Base-by-base conservation (phyloP, 2,113 vertebrate genomes). In the Pachycephala philippinensis region DNA sequence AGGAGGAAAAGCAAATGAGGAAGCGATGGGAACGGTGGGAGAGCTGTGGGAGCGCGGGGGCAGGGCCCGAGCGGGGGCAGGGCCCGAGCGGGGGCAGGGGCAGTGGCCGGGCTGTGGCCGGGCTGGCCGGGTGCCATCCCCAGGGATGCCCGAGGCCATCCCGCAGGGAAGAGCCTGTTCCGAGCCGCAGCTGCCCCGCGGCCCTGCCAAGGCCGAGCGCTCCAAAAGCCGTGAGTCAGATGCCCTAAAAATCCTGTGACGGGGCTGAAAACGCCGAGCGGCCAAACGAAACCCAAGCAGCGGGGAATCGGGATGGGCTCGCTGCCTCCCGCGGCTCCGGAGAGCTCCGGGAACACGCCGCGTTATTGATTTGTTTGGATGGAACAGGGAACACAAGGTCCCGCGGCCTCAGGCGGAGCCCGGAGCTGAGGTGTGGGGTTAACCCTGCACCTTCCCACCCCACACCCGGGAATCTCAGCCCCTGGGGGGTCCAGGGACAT, bases 401-500 rank as follows among this genome's bases (percentile, higher is more conserved):
- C 50, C 0, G 2, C 6, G 40, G 53, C 59, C 33, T 70, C 66
- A 22, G 5, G 10, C 8, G 39, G 11, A 10, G 23, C 28, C 1
- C 11, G 31, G 35, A 28, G 44, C 11, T 0, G 3, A 42, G 83
- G 33, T 1, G 0, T 1, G 49, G 85, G 61, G 39, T 86, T 64
- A 66, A 47, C 57, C 61, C 79, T 9, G 17, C 61, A 0, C 49
- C 35, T 45, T n/a, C 74, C 70, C 11, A 0, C 4, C 33, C 56
- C 44, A 0, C 0, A 0, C 2, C 37, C 0, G 70, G 39, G 14
- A 3, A 9, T 1, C 1, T 10, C 39, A 1, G 19, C 53, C 28
- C 21, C 31, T 1, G 5, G 3, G 17, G 11, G 23, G 31, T 11
- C 52, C 56, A 4, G 40, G 7, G 60, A 40, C 17, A 28, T 2